These are phyloP conservation scores for Hypsibius dujardini DNA, from an alignment of 1,140 invertebrate genomes.

Conservation along the genomic window DNA sequence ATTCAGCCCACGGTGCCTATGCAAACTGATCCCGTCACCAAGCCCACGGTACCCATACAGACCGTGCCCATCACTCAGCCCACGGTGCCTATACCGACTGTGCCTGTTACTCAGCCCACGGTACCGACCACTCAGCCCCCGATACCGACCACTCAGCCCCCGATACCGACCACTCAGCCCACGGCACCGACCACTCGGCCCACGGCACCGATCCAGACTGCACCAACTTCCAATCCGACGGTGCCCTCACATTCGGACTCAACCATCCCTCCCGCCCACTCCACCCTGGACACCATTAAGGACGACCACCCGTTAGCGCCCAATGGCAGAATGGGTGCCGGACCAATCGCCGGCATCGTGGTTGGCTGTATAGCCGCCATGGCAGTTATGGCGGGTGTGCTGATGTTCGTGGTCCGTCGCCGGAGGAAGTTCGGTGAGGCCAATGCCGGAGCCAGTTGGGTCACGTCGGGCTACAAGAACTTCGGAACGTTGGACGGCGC, in stretches of 20 bases:
- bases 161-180: background rate
- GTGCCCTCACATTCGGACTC: background rate
- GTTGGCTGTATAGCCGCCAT: background rate
- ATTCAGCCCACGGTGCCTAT: background rate
- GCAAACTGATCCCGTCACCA: background rate
- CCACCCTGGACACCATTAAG: background rate
- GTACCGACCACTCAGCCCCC: background rate
- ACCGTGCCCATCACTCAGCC: background rate
- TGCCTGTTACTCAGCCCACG: background rate
- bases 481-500: background rate
- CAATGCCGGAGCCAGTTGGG: background rate
- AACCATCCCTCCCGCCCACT: background rate
- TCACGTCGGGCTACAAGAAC: background rate
- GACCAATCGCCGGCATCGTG: background rate
- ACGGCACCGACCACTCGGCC: background rate
- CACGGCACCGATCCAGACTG: background rate
- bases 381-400: background rate
- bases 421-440: background rate
- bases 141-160: background rate
- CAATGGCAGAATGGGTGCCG: background rate
- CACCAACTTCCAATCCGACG: background rate
- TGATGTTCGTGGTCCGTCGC: background rate
- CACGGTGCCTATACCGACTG: background rate
- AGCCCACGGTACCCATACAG: background rate
- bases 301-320: background rate